Conservation (phyloP, 2,113 vertebrate species). For the Phycodurus eques region DNA sequence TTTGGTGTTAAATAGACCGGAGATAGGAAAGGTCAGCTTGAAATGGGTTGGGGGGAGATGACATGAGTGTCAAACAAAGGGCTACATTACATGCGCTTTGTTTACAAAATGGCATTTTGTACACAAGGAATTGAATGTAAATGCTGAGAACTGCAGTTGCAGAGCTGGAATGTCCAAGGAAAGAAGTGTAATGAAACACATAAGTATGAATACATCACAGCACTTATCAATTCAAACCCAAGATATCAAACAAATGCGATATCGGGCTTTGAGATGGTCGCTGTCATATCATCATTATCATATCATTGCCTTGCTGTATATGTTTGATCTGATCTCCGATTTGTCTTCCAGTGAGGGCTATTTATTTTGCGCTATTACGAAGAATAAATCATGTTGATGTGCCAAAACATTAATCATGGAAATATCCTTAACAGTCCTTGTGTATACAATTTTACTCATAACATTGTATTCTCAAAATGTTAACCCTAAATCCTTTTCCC, state of each 20-base stretch:
- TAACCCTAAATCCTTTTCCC: no score
- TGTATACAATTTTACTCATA: neutral
- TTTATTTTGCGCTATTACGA: neutral
- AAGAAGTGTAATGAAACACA: neutral
- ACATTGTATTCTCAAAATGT: neutral
- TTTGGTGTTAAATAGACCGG: constrained; percentile 62
- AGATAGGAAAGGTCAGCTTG: constrained; percentile 66
- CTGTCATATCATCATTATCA: neutral
- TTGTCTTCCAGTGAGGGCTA: neutral
- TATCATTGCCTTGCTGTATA: neutral
- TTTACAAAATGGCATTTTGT: constrained; percentile 41
- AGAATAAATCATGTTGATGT: neutral
- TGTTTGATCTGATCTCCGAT: neutral
- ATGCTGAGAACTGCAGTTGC: neutral
- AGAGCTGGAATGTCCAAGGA: neutral
- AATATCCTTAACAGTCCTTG: neutral
- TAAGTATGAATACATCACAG: neutral
- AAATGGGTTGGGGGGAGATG: constrained; percentile 43
- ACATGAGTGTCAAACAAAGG: constrained; percentile 59
- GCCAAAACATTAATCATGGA: neutral
- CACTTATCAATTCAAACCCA: neutral
- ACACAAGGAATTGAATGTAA: neutral
- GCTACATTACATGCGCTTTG: constrained; percentile 49
- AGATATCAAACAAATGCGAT: neutral
- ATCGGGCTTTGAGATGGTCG: neutral